Evolutionary conservation across 1,140 invertebrate genomes (phyloP).

Genomic region (Lanistes nyassanus): DNA sequence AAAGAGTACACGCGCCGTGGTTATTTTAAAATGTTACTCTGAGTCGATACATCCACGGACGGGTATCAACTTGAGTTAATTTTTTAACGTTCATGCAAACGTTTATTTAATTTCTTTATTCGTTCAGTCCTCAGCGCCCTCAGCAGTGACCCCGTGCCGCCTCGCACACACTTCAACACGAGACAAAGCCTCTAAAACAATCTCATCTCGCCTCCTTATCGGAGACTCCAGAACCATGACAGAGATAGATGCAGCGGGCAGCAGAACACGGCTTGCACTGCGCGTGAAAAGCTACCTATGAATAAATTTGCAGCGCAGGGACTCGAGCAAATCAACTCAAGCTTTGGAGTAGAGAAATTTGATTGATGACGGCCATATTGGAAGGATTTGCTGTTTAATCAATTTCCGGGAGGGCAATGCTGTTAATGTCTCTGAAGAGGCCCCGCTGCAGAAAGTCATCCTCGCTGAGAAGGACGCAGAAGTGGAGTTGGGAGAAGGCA

Average conservation of each 20-base stretch:
- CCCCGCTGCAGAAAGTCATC: neutral
- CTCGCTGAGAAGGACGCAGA: neutral
- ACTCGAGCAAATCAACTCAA: slow-evolving; percentile 27
- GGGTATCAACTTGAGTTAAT: too few species aligned
- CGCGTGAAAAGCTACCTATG: slow-evolving; percentile 23
- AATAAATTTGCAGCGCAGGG: slow-evolving; percentile 29
- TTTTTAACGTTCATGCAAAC: neutral
- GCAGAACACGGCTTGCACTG: slow-evolving; percentile 1
- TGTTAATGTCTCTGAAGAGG: slow-evolving; percentile 19
- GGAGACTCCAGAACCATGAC: slow-evolving; percentile 13
- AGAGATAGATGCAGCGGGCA: slow-evolving; percentile 19
- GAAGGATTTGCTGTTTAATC: slow-evolving; percentile 30
- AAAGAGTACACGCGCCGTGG: neutral
- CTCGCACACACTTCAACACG: neutral
- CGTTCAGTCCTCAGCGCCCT: neutral
- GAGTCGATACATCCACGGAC: too few species aligned
- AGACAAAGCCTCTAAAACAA: slow-evolving; percentile 1
- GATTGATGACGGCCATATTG: slow-evolving; percentile 32
- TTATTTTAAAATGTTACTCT: too few species aligned
- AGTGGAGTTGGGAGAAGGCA: neutral
- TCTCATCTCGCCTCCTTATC: neutral
- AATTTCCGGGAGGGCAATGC: slow-evolving; percentile 4
- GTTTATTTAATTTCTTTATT: slow-evolving; percentile 1
- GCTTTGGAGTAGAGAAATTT: slow-evolving; percentile 33
- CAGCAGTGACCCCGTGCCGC: neutral